Base-by-base conservation (phyloP, 2,888 invertebrate species). In the Prosapia bicincta region DNA sequence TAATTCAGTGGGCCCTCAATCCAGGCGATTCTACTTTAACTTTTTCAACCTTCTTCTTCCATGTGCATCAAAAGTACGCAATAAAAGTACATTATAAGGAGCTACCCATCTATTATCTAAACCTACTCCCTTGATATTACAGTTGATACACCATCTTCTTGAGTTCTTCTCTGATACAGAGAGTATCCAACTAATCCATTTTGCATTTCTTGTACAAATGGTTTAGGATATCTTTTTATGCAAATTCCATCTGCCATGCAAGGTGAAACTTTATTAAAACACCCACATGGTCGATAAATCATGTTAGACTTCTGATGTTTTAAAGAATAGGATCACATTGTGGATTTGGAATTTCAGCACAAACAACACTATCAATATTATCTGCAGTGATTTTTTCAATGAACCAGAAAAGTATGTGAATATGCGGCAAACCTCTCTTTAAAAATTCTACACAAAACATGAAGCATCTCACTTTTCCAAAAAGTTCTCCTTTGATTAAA, bases 91-190 rank as follows among this genome's bases (percentile, higher is more conserved):
- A n/a, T 38, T 71, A 3, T 71, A 71, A 26, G 70, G 67, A 71
- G 23, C 71, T 7, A 71, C 43, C 43, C 43, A 71, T 71, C 23
- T 38, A n/a, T 71, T 71, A 71, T 71, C 71, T 25, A 71, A 13
- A 38, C 26, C 26, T 13, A 26, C 20, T 7, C 20, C 20, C 15
- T 26, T 69, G 15, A 26, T 28, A 25, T 26, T 26, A 26, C 26
- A 69, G 69, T 69, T 5, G 1, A 26, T n/a, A 26, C 69, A 69
- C 26, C 26, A 26, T 69, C 69, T 26, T 26, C 69, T 26, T 26
- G 26, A 28, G 26, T 13, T 26, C 69, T 26, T 69, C 20, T 26
- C 6, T n/a, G 25, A 26, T 28, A 26, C 3, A 26, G 38, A 13
- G 54, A 20, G 20, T 54, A 54, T 54, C 54, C 54, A 20, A 20